These are phyloP conservation scores for Lamprologus speciosus DNA, from an alignment of 2,113 vertebrate species.

Conservation along the genomic window DNA sequence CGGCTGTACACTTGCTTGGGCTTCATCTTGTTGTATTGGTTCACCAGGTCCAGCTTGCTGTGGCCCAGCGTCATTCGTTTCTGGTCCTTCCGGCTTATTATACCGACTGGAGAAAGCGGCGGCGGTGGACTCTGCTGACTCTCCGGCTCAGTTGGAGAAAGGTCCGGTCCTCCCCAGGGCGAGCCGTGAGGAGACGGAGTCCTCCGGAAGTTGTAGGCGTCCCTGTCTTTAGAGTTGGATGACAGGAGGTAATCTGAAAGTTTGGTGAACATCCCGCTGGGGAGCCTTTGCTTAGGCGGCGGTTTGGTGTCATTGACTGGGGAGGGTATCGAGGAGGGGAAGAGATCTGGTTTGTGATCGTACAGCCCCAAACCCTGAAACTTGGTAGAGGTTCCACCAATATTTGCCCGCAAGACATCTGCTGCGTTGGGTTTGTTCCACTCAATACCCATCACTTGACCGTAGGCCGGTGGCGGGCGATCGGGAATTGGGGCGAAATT, in stretches of 20 bases:
- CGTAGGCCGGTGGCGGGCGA: neutral
- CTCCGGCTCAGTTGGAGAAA: constrained; percentile 55
- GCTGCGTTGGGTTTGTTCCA: constrained; percentile 47
- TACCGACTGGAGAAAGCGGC: neutral
- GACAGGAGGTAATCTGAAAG: constrained; percentile 55
- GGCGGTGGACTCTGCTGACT: constrained; percentile 62
- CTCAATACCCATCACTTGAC: constrained; percentile 25
- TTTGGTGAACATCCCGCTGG: constrained; percentile 56
- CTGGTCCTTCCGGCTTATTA: constrained; percentile 59
- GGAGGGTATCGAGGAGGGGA: constrained; percentile 8
- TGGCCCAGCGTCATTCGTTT: constrained; percentile 91
- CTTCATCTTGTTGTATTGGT: constrained; percentile 89
- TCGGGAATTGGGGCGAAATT: constrained; percentile 19
- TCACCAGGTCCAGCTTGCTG: constrained; percentile 94
- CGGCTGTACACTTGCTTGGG: constrained; percentile 84
- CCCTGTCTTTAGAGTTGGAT: constrained; percentile 44
- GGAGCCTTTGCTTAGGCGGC: constrained; percentile 32
- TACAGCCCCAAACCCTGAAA: constrained; percentile 66
- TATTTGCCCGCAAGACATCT: constrained; percentile 42
- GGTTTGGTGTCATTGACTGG: constrained; percentile 33
- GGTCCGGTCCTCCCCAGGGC: constrained; percentile 51
- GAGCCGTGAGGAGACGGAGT: constrained; percentile 15
- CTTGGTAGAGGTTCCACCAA: constrained; percentile 47
- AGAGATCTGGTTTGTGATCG: constrained; percentile 49
- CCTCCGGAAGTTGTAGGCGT: constrained; percentile 13